phyloP scores from a whole-genome alignment of 2,888 invertebrate genomes.

The Epiperipatus broadwayi region DNA sequence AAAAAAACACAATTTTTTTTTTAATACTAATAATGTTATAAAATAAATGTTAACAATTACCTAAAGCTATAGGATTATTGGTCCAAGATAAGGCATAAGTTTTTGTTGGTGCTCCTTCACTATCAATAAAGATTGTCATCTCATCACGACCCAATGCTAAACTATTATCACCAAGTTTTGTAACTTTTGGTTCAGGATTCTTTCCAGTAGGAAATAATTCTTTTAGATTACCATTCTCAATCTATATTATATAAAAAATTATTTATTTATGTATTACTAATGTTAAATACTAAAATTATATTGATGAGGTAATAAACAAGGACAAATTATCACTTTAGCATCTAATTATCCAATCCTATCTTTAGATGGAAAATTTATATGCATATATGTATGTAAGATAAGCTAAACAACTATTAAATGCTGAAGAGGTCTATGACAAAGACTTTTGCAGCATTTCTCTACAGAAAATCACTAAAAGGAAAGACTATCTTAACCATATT shows the following conservation, averaged over 20 bases:
- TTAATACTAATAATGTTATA: conserved; percentile 3
- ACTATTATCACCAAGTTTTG: conserved; percentile 25
- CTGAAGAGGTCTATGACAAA: too few relatives aligned
- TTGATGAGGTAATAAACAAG: too few relatives aligned
- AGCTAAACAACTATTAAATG: too few relatives aligned
- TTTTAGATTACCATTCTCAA: conserved; percentile 42
- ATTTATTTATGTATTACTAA: too few relatives aligned
- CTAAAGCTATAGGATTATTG: conserved; percentile 48
- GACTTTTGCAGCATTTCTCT: too few relatives aligned
- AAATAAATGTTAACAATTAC: conserved; percentile 29
- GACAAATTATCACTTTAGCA: too few relatives aligned
- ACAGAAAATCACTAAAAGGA: too few relatives aligned
- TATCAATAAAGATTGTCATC: conserved; percentile 64
- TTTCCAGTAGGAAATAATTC: conserved; percentile 69
- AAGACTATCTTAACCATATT: too few relatives aligned
- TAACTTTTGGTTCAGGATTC: conserved; percentile 51
- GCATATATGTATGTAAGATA: too few relatives aligned
- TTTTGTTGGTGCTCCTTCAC: conserved; percentile 44
- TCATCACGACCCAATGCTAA: conserved; percentile 67
- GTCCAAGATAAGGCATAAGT: conserved; percentile 58
- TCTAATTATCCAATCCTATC: too few relatives aligned
- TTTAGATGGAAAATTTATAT: too few relatives aligned
- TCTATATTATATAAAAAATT: conserved; percentile 21
- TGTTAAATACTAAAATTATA: too few relatives aligned
- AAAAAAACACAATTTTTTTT: conserved; percentile 7